Conservation (phyloP, 2,888 invertebrate species). For the Clitarchus hookeri region DNA sequence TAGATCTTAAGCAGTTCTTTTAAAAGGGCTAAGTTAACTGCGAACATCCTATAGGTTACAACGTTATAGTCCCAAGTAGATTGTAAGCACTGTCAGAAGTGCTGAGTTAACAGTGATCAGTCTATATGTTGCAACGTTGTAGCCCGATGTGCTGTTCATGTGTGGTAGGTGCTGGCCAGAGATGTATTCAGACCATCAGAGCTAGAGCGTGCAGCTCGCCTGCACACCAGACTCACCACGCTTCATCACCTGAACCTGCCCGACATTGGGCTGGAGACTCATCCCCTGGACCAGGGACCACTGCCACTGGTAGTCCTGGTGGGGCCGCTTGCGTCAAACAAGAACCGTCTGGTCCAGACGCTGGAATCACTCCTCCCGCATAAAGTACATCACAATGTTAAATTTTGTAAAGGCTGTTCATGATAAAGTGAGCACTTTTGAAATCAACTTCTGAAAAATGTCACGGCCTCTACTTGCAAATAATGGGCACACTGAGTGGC, state of each 20-base stretch:
- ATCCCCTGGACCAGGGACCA: slow-evolving; percentile 51
- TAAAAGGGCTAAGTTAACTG: too few species aligned
- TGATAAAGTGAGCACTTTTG: too few species aligned
- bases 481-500: too few species aligned
- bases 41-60: too few species aligned
- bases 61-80: too few species aligned
- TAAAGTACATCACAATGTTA: slow-evolving; percentile 42
- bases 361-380: slow-evolving; percentile 47
- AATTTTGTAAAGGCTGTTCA: too few species aligned
- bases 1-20: too few species aligned
- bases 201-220: slow-evolving; percentile 49
- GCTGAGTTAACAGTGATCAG: too few species aligned
- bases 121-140: too few species aligned
- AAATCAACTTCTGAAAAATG: too few species aligned
- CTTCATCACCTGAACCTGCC: slow-evolving; percentile 52
- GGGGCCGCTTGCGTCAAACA: slow-evolving; percentile 53
- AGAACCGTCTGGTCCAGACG: slow-evolving; percentile 49
- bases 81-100: too few species aligned
- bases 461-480: too few species aligned
- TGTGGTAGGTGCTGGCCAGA: slow-evolving; percentile 49
- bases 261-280: slow-evolving; percentile 50
- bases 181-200: slow-evolving; percentile 49
- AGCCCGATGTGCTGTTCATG: neutral
- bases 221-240: slow-evolving; percentile 49
- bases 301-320: slow-evolving; percentile 54